Conservation (phyloP, 2,113 vertebrate species). For the Zosterops borbonicus region DNA sequence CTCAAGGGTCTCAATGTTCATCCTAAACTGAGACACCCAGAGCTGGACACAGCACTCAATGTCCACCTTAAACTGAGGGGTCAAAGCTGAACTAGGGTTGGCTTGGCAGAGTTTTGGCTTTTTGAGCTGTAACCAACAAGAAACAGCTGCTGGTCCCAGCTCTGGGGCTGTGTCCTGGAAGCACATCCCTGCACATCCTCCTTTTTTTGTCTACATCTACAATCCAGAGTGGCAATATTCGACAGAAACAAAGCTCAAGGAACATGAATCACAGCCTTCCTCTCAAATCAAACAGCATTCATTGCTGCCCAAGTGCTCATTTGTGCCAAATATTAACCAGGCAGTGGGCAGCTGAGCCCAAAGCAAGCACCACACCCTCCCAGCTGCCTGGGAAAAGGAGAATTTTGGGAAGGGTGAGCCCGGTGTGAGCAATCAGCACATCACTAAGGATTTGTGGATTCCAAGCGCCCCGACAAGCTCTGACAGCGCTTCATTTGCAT, state of each 20-base stretch:
- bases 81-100: not conserved
- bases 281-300: not conserved
- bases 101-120: not conserved
- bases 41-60: too few relatives aligned
- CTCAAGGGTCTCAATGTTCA: too few relatives aligned
- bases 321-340: not conserved
- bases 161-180: not conserved
- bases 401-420: not conserved
- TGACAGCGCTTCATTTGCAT: constrained; percentile 24
- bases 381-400: constrained; percentile 50
- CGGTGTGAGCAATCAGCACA: constrained; percentile 21
- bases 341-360: not conserved
- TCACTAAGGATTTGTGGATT: constrained; percentile 11
- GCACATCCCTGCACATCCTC: not conserved
- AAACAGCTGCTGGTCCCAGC: not conserved
- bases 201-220: not conserved
- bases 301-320: not conserved
- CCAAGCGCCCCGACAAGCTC: constrained; percentile 23
- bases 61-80: too few relatives aligned
- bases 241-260: not conserved
- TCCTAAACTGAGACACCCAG: too few relatives aligned
- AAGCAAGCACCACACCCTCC: constrained; percentile 47
- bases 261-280: not conserved
- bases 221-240: not conserved
- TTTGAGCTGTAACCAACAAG: not conserved